A percentile compares a stretch with the other conserved stretches of the same genome.
These are phyloP conservation scores for Dipodomys ordii DNA, from an alignment of 2,113 vertebrate genomes.

Conservation along the genomic window DNA sequence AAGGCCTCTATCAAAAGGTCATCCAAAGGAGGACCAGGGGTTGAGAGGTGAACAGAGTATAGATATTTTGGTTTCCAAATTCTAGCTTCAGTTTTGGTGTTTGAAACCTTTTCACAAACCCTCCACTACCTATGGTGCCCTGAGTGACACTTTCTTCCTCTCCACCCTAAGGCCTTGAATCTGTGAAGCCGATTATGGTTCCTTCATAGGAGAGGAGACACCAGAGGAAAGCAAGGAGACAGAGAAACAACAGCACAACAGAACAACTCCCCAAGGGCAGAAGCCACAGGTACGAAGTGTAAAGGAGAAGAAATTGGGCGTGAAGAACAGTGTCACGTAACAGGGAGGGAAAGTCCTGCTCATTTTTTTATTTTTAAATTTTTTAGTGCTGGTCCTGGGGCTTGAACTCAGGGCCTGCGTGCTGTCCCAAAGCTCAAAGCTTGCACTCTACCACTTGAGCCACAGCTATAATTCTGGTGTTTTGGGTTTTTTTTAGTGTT, in stretches of 20 bases:
- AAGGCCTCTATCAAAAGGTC: not conserved
- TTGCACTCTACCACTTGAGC: no score
- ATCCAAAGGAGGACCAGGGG: not conserved
- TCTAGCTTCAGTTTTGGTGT: not conserved
- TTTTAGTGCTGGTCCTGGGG: no score
- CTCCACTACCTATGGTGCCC: not conserved
- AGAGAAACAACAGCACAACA: not conserved
- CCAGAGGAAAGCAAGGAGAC: not conserved
- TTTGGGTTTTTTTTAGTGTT: no score
- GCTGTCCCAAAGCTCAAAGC: no score
- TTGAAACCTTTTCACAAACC: not conserved
- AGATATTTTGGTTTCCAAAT: not conserved
- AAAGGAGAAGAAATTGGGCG: not conserved
- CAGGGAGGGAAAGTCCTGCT: not conserved
- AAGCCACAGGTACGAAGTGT: not conserved
- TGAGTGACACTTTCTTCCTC: not conserved
- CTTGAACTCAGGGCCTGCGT: no score
- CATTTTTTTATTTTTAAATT: no score
- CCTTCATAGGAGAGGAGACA: not conserved
- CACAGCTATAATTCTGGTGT: no score
- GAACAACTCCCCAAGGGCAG: not conserved
- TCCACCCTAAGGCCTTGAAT: not conserved
- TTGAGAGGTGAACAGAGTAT: not conserved
- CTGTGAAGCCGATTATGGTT: not conserved
- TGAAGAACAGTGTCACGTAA: not conserved